Evolutionary conservation across 2,888 invertebrate species (phyloP), one percentile per base, ranked within the genome.

Genomic region (Neelides folsomi): DNA sequence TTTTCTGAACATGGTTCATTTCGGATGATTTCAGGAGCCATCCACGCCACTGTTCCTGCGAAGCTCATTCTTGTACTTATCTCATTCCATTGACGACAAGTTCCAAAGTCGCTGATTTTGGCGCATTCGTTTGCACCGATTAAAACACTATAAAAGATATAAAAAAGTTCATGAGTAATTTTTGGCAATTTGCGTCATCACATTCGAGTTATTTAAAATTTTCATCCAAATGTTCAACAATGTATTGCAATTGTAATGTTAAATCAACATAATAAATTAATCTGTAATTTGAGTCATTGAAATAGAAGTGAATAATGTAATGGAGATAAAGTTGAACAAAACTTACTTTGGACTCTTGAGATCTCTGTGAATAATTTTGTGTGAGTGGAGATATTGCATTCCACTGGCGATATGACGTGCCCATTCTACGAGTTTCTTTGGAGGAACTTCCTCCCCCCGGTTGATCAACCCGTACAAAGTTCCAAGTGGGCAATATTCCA

Each of bases 81-180:
- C 68, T 93, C 87, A 71, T 90, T 88, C 86, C 89, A 92, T 66
- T 90, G 88, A 52, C 90, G 79, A 66, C 89, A 86, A 1, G 94
- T 95, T 16, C 97, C 98, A 71, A 98, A 98, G 71, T 98, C 98
- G 66, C 92, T 93, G 54, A 98, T 97, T 73, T 98, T 98, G 7
- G 94, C 83, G 40, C 79, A 72, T 67, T 85, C 77, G 62, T 82
- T 79, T 60, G 81, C 80, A 7, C 86, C 83, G 66, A 93, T 85
- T 41, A 93, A 76, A 51, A 93, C 83, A 71, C 89, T 90, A 68
- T 35, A 73, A 49, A 35, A 42, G 54, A 16, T 66, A 63, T 72
- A 52, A 52, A 58, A 65, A 55, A 12, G 27, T 5, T 5, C 7
- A 27, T 27, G 27, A 27, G 4, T 27, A 27, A 27, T 27, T 27